Base-by-base conservation (phyloP, 2,888 invertebrate genomes). In the Troides helena region DNA sequence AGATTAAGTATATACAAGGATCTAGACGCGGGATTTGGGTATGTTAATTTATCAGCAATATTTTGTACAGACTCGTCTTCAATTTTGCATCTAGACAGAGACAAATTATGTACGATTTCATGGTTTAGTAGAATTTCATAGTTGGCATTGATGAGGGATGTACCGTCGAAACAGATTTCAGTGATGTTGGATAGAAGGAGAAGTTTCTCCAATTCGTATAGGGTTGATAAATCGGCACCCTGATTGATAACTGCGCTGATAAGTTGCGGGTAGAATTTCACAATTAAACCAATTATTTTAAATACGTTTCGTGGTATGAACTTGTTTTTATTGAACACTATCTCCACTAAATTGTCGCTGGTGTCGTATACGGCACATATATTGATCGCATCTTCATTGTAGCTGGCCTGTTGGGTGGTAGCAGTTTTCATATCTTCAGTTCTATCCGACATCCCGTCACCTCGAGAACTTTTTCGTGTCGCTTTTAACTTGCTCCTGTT, bases 11-110 rank as follows among this genome's bases (percentile, higher is more conserved):
- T 70, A 0, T 71, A 68, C 59, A 90, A 71, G 2, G 76, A 76
- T 67, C 78, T 80, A 0, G 88, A 84, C 1, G 84, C 81, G 7
- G 84, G 80, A 4, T 70, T 63, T 1, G 83, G 80, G 62, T 75
- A 72, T 0, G 18, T 25, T 0, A 90, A 62, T 46, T 75, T 79
- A 0, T 71, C 72, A 5, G 82, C 76, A 6, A 90, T 81, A 3
- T 71, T 79, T 71, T 81, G 74, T 0, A 87, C 12, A 0, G 76
- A 74, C 2, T 39, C 50, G 67, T 90, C 89, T 53, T 78, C 78
- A 5, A 90, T 82, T 21, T 72, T 76, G 72, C 89, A 89, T 71
- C 83, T 77, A 0, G 84, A 75, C 36, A 90, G 39, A 0, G 90
- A 89, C 0, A 89, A 72, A 65, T 83, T 71, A 21, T 77, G 78